Percentiles rank a stretch among this genome's conserved stretches.
Evolutionary conservation across 1,140 invertebrate genomes (phyloP).

Genomic region (Asobara japonica): DNA sequence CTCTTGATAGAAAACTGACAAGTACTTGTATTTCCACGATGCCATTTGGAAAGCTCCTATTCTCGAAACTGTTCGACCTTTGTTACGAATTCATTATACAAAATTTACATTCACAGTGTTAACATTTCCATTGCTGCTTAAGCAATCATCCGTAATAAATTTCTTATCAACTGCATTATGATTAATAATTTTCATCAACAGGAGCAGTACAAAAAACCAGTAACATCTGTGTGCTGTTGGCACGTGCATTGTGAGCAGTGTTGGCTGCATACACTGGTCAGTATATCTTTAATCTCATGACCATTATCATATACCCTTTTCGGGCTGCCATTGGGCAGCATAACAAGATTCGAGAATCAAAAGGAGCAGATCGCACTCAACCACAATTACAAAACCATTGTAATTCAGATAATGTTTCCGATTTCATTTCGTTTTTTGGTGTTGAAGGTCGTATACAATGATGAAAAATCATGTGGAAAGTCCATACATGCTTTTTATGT

Average conservation of each 20-base stretch:
- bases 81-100: not conserved
- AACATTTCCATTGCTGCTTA: not conserved
- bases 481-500: conserved; percentile 23
- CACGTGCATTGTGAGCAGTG: conserved; percentile 95
- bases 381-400: conserved; percentile 1
- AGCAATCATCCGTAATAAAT: not conserved
- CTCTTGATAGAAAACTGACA: too few species aligned
- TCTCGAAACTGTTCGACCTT: conserved; percentile 3
- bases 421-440: conserved; percentile 7
- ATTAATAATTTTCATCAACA: conserved; percentile 46
- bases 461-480: conserved; percentile 9
- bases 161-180: not conserved
- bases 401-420: not conserved
- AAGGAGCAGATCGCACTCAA: not conserved
- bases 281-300: conserved; percentile 36
- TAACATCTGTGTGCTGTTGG: conserved; percentile 96
- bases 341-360: conserved; percentile 1
- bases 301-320: conserved; percentile 1
- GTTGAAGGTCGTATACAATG: not conserved
- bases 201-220: conserved; percentile 84
- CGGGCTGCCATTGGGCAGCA: not conserved
- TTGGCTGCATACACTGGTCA: conserved; percentile 88
- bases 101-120: not conserved
- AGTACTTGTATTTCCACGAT: too few species aligned
- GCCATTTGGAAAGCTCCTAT: not conserved